phyloP scores from a whole-genome alignment of 2,888 invertebrate species.

The Hirtodrosophila duncani region DNA sequence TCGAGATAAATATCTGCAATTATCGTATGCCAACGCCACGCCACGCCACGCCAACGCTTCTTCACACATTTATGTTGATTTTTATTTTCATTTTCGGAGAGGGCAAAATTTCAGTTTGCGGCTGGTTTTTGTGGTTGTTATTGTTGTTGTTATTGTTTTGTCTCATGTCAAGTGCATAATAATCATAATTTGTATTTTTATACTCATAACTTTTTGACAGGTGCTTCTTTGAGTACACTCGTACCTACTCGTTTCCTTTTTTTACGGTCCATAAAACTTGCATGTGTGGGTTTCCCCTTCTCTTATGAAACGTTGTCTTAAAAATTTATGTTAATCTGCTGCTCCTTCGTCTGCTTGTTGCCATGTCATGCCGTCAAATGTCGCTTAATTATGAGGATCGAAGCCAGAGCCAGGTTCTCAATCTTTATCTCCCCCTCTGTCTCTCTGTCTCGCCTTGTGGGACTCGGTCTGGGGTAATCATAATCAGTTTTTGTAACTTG shows the following conservation, averaged over 20 bases:
- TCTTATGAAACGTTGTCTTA: constrained; percentile 37
- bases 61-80: not conserved
- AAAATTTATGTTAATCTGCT: constrained; percentile 67
- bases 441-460: not conserved
- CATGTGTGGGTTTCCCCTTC: constrained; percentile 5
- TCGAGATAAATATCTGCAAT: constrained; percentile 57
- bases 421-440: not conserved
- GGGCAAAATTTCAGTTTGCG: too few relatives aligned
- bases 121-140: not conserved
- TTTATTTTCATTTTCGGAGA: too few relatives aligned
- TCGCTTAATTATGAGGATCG: constrained; percentile 70
- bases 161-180: constrained; percentile 58
- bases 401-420: constrained; percentile 1
- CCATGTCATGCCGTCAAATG: constrained; percentile 70
- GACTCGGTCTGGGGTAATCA: constrained; percentile 30
- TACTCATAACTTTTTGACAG: constrained; percentile 33
- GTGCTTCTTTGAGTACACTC: constrained; percentile 23
- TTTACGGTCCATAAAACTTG: constrained; percentile 50
- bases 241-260: constrained; percentile 21
- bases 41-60: constrained; percentile 14
- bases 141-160: constrained; percentile 26
- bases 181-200: constrained; percentile 51
- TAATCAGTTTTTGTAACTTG: constrained; percentile 39
- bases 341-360: constrained; percentile 50
- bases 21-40: constrained; percentile 60